Conservation (phyloP, 2,797 vertebrate species). For the Morelia viridis region DNA sequence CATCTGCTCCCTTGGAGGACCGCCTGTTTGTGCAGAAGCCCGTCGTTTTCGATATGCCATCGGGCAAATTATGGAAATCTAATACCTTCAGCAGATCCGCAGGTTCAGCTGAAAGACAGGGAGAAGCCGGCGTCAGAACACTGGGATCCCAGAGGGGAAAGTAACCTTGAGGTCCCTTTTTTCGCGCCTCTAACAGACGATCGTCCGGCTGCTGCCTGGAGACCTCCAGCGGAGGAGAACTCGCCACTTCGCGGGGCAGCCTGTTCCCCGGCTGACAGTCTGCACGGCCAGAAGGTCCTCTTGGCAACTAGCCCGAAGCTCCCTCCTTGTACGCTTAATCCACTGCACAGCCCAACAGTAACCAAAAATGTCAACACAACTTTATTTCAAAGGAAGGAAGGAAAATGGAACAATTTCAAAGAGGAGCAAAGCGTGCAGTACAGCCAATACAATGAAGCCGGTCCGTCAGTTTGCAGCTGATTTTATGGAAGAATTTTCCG, state of each 20-base stretch:
- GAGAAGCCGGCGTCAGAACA: not conserved
- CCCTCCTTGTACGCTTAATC: not conserved
- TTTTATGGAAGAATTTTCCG: no score
- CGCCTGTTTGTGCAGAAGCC: constrained; percentile 89
- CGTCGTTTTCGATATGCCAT: constrained; percentile 90
- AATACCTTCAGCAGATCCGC: constrained; percentile 97
- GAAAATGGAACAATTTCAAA: not conserved
- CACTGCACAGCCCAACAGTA: not conserved
- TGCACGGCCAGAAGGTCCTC: not conserved
- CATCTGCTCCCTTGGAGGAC: constrained; percentile 88
- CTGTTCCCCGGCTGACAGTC: not conserved
- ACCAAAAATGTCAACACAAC: not conserved
- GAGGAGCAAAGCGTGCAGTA: not conserved
- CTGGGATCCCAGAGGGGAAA: constrained; percentile 34
- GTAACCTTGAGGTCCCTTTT: not conserved
- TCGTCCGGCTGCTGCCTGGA: not conserved
- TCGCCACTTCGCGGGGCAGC: not conserved
- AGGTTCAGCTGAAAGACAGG: constrained; percentile 80
- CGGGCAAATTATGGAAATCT: constrained; percentile 96
- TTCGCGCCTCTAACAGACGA: not conserved
- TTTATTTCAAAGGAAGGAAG: not conserved
- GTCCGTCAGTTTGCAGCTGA: not conserved
- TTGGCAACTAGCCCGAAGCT: not conserved
- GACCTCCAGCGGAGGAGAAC: not conserved
- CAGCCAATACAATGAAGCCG: not conserved